Percentiles rank a stretch among this genome's conserved stretches.
phyloP scores from a whole-genome alignment of 1,140 invertebrate genomes.

The Achatina immaculata region DNA sequence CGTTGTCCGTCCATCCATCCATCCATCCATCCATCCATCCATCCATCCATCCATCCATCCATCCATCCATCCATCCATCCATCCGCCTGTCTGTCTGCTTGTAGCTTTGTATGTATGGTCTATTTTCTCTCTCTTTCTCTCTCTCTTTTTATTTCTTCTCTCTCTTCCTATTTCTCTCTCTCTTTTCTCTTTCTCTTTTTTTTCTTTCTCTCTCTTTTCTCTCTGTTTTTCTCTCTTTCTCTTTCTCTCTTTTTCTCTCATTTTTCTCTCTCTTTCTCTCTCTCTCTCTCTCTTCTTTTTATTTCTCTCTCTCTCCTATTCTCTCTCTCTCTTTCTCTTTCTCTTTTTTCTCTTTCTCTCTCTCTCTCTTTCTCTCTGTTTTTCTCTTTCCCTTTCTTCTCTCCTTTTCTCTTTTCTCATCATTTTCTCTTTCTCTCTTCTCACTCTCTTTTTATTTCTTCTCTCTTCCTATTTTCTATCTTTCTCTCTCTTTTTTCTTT shows the following conservation, averaged over 20 bases:
- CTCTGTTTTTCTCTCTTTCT: background rate
- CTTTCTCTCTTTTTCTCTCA: background rate
- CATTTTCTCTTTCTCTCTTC: background rate
- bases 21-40: background rate
- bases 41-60: background rate
- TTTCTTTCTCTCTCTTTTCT: background rate
- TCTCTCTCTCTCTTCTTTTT: background rate
- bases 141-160: conserved; percentile 1
- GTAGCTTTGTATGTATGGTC: background rate
- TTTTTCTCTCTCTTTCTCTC: conserved; percentile 7
- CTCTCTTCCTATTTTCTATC: background rate
- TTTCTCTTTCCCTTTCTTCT: background rate
- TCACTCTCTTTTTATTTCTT: conserved; percentile 9
- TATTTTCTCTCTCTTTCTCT: background rate
- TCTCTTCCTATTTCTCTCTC: background rate
- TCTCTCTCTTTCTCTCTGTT: background rate
- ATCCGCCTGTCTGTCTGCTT: background rate
- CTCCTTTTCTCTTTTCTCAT: background rate
- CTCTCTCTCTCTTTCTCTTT: background rate
- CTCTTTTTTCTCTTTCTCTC: background rate
- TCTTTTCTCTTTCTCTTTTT: background rate
- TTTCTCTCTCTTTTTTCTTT: background rate
- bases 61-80: background rate
- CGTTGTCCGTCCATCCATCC: background rate
- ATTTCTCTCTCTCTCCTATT: background rate